Evolutionary conservation across 1,140 invertebrate species (phyloP), one percentile per base, ranked within the genome.

Genomic region (Archivesica marissinica): DNA sequence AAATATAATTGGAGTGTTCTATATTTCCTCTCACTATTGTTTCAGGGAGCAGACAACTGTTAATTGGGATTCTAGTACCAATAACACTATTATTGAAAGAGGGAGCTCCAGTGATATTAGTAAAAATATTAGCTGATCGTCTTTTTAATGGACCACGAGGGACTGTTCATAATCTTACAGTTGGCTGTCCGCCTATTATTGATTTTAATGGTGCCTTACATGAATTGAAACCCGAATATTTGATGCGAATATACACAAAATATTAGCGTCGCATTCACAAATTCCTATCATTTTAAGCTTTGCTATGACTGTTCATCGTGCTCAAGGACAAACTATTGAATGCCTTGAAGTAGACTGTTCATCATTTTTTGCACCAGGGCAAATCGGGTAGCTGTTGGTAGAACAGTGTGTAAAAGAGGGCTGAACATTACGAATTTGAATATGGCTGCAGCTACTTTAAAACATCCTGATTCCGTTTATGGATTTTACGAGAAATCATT

Each of bases 221-320:
- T 1, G 7, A 25, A 35, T 15, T 64, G n/a, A 33, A 33, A 15
- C 28, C 59, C 1, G 23, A 35, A 13, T 64, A 13, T 64, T 28
- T 64, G 59, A 64, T 35, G 9, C 0, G 13, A 25, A 0, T 1
- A 30, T 17, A 64, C 2, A 35, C 1, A 64, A 64, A 35, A 20
- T 25, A 1, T 28, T 64, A 17, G 59, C 59, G 17, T 64, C 59
- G 9, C 28, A 33, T 17, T 1, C 4, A 17, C 54, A 25, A 35
- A 25, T 64, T 35, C 59, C 59, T 28, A 13, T 64, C n/a, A 35
- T 64, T 7, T 64, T 64, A 64, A 9, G 23, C 15, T 64, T 64
- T 64, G 59, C 59, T 6, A 64, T 64, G 59, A 64, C 59, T 4
- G 59, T 64, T 25, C 59, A 64, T 35, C 23, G 59, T 28, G 59